Evolutionary conservation across 2,888 invertebrate genomes (phyloP), one percentile per base, ranked within the genome.

Genomic region (Malthinus flaveolus): DNA sequence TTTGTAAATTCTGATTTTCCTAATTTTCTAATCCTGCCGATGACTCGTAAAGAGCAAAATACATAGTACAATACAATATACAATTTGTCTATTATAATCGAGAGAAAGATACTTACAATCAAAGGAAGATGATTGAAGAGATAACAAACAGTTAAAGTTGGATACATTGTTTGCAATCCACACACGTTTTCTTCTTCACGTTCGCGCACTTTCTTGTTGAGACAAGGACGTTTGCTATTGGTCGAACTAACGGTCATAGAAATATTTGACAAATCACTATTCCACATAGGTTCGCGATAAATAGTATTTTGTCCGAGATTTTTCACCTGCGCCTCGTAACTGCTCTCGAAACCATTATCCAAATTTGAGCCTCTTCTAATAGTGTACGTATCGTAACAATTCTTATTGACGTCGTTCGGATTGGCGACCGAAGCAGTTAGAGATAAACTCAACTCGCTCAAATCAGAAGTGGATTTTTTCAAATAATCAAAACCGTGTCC

Each of bases 111-210:
- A 82, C 83, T 84, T 73, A 86, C 86, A 78, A 86, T 74, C 10
- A 84, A 74, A 1, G 86, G 86, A 42, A 85, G 70, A 70, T 85
- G 85, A 70, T 85, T 83, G 70, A 84, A 80, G 50, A 82, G 69
- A 71, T 84, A 84, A 69, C 84, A 84, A 13, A 85, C 81, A 56
- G 82, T 79, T 57, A 84, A 73, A 44, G 85, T 81, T 68, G 65
- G 84, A 79, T 64, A 80, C 68, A 76, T 79, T 65, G 73, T 83
- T 75, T 71, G 81, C 77, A 73, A 70, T 39, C 79, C 79, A 10
- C 75, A 76, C 62, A 80, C 78, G 36, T 71, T 71, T 7, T 75
- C 69, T 23, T 23, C 23, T 58, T 72, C 66, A 35, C 66, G 64
- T 23, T 67, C 66, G 51, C 63, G 65, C 50, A 64, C 71, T 55